Conservation (phyloP, 2,113 vertebrate species). For the Neomonachus schauinslandi region DNA sequence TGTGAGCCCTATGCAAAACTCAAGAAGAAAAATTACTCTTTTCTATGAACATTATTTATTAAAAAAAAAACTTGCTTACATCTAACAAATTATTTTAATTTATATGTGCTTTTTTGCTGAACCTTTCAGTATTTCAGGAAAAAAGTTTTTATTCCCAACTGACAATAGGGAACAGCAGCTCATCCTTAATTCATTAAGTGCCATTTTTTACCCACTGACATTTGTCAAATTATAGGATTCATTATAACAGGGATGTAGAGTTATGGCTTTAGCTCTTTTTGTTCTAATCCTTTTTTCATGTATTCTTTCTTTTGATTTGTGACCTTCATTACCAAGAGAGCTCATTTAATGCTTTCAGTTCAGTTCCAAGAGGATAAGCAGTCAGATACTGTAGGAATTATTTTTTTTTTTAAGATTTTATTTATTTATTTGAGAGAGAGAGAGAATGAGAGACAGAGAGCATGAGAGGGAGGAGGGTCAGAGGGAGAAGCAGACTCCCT, state of each 20-base stretch:
- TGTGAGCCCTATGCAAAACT: background rate
- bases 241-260: conserved; percentile 61
- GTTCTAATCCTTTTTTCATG: conserved; percentile 69
- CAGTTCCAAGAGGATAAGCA: conserved; percentile 74
- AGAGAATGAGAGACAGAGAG: no score
- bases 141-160: conserved; percentile 37
- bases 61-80: background rate
- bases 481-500: no score
- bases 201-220: conserved; percentile 62
- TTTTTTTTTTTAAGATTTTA: no score
- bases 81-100: conserved; percentile 63
- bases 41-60: conserved; percentile 3
- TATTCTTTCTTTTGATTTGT: conserved; percentile 74
- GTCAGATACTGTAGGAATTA: conserved; percentile 69
- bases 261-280: conserved; percentile 65
- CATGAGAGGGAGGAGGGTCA: no score
- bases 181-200: conserved; percentile 79
- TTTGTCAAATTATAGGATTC: conserved; percentile 73
- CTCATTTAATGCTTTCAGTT: conserved; percentile 66
- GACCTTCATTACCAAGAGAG: conserved; percentile 71
- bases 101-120: conserved; percentile 10
- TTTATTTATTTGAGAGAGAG: no score
- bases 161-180: conserved; percentile 59
- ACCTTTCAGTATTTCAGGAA: background rate
- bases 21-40: conserved; percentile 47